A percentile compares a stretch with the other conserved stretches of the same genome.
Conservation (phyloP, 2,888 invertebrate species). For the Polyommatus iphigenia region DNA sequence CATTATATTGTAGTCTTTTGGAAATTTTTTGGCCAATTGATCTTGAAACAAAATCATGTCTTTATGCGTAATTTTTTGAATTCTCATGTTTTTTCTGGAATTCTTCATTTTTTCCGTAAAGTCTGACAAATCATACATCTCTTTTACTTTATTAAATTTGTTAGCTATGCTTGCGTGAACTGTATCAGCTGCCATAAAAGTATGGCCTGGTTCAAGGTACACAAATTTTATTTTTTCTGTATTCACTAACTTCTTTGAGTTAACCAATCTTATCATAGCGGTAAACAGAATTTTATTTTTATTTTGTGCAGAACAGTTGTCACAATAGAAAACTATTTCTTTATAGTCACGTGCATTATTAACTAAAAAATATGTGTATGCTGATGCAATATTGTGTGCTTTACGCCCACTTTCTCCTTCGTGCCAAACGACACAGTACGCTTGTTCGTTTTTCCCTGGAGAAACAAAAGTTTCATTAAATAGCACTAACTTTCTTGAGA, state of each 20-base stretch:
- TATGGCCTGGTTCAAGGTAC: constrained; percentile 35
- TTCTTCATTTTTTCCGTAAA: constrained; percentile 31
- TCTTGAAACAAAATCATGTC: constrained; percentile 35
- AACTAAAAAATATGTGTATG: constrained; percentile 35
- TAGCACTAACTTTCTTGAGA: constrained; percentile 36
- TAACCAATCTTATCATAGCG: constrained; percentile 35
- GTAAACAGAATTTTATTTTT: constrained; percentile 35
- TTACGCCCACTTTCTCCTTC: constrained; percentile 37
- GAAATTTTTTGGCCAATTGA: constrained; percentile 29
- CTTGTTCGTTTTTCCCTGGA: constrained; percentile 31
- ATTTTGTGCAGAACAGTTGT: constrained; percentile 35
- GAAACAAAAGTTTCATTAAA: constrained; percentile 36
- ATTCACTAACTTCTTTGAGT: constrained; percentile 33
- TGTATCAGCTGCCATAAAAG: constrained; percentile 32
- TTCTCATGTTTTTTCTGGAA: constrained; percentile 33
- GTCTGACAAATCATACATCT: constrained; percentile 32
- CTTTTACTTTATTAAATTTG: constrained; percentile 34
- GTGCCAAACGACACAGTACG: constrained; percentile 35
- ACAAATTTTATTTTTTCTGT: constrained; percentile 31
- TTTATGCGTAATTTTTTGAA: constrained; percentile 29
- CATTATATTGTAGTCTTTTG: constrained; percentile 33
- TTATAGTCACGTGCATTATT: constrained; percentile 30
- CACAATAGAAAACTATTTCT: constrained; percentile 35
- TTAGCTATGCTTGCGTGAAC: constrained; percentile 33
- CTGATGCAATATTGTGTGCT: constrained; percentile 36